Base-by-base conservation (phyloP, 2,797 vertebrate genomes). In the Pangasius macronema region DNA sequence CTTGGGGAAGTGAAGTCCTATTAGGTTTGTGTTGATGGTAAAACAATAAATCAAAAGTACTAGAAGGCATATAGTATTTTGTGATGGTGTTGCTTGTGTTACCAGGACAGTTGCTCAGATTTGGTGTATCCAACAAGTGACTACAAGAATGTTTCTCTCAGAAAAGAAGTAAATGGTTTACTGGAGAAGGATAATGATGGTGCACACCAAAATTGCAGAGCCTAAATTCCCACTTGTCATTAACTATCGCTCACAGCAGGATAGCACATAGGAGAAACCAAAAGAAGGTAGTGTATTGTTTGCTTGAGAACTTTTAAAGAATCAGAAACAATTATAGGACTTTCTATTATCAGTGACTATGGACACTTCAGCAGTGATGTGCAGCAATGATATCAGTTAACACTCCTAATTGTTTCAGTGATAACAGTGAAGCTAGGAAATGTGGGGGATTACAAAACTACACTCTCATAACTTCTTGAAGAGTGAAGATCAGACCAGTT, bases 101-200 rank as follows among this genome's bases (percentile, higher is more conserved):
- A 13, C 10, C 61, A 6, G 16, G 42, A 83, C 2, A 10, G 59
- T 49, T 65, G 61, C 42, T 30, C 16, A 49, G 42, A 67, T 83
- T 53, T 4, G 51, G 39, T 51, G 57, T 53, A 36, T 30, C 27
- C n/a, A 14, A 11, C n/a, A 82, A 49, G 42, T 3, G 10, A 57
- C 7, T 76, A 13, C 46, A 8, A n/a, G 36, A 24, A 7, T 11
- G 16, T n/a, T 11, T 46, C 14, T n/a, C 42, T 65, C 3, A 67
- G 36, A 81, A 65, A n/a, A 65, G 39, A 63, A 79, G 30, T 36
- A 24, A 82, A 82, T 46, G 80, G 59, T 82, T 42, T 42, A 42
- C 42, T 61, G 36, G 24, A 18, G 36, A 10, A n/a, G 42, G 59
- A 67, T 82, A 65, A 82, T 49, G 59, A 82, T 30, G 27, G 61